Conservation (phyloP, 2,113 vertebrate genomes). For the Phaethon lepturus region DNA sequence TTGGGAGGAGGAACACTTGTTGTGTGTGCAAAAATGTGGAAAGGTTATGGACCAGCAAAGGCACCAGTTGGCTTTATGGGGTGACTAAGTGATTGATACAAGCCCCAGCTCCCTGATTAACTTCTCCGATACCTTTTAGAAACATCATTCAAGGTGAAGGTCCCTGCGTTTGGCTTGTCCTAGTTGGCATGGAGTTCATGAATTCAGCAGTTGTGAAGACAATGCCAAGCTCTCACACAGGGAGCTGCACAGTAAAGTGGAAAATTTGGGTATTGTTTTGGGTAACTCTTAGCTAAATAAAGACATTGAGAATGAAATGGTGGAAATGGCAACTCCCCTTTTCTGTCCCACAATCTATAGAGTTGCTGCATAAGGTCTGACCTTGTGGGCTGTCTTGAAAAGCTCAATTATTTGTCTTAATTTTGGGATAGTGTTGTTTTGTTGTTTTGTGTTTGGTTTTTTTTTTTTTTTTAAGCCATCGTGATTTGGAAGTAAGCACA, state of each 20-base stretch:
- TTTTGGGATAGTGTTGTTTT: not conserved
- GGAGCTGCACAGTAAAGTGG: not conserved
- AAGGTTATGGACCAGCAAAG: not conserved
- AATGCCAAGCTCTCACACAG: not conserved
- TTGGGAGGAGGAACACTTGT: not conserved
- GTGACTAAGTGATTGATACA: not conserved
- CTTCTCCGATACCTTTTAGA: not conserved
- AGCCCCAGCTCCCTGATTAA: not conserved
- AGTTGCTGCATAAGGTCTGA: not conserved
- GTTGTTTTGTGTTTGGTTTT: not conserved
- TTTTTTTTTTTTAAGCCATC: not conserved
- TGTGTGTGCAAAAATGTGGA: not conserved
- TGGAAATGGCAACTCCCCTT: not conserved
- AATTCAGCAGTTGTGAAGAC: not conserved
- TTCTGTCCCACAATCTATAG: not conserved
- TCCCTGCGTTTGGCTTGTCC: not conserved
- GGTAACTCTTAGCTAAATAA: not conserved
- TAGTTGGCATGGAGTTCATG: not conserved
- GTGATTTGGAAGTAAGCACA: not conserved
- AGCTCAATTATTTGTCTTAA: not conserved
- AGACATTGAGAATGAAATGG: not conserved
- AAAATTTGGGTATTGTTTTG: not conserved
- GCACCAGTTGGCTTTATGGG: not conserved
- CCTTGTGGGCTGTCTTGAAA: not conserved
- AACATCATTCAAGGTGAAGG: not conserved